Evolutionary conservation across 2,888 invertebrate species (phyloP), one percentile per base, ranked within the genome.

Genomic region (Limenitis camilla): DNA sequence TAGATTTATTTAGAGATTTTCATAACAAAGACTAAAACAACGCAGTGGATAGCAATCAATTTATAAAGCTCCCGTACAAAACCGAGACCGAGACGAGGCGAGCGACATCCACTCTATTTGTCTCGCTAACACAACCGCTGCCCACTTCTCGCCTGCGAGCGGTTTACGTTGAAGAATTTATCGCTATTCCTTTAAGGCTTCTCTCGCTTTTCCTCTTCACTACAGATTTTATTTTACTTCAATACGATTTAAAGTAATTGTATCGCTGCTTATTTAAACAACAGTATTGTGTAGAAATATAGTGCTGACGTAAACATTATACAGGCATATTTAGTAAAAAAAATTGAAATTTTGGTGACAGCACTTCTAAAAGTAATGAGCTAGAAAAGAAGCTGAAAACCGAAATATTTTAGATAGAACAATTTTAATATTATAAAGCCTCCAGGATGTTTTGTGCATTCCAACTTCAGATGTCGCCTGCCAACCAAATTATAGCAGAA

Each of bases 91-190:
- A 69, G 64, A 64, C 68, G 66, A 68, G 68, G 71, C 67, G 70
- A 70, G 71, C 74, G 76, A 73, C 75, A 71, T 74, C 75, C 68
- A 75, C 72, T 76, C 76, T 79, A 81, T 81, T 81, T 82, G 80
- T 78, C 77, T 78, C 78, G 66, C 74, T 74, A 78, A 75, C 77
- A 74, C 77, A 70, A 76, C 75, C 76, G 72, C 75, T 74, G 76
- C 72, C 78, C 78, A 78, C 78, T 79, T 78, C 76, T 69, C 73
- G 75, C 72, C 73, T 74, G 72, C 72, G 65, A 66, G 67, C 73
- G 72, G 77, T 78, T 82, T 78, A 73, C 73, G 71, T 69, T 74
- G 74, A 76, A 73, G 75, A 77, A 81, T 81, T 79, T 77, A 79
- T 78, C 75, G 73, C 74, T 71, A 74, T 76, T 71, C 55, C 72